Evolutionary conservation across 2,888 invertebrate genomes (phyloP).

Genomic region (Galerucella nymphaeae): DNA sequence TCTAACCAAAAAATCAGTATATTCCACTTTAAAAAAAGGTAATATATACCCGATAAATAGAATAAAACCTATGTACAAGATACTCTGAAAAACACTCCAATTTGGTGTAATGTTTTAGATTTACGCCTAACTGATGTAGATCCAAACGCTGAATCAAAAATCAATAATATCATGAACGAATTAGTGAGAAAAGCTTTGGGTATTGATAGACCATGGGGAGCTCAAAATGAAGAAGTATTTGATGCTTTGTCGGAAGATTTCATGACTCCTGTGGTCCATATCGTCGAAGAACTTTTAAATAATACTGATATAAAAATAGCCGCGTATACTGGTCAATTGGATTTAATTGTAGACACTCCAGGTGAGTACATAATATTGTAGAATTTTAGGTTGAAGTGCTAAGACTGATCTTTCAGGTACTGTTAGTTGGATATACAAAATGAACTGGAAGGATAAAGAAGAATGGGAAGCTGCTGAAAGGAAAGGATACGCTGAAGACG

Average conservation of each 20-base stretch:
- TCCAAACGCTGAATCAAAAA: constrained; percentile 34
- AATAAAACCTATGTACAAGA: no score
- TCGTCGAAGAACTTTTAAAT: constrained; percentile 76
- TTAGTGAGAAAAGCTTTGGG: constrained; percentile 74
- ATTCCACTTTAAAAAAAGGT: constrained; percentile 15
- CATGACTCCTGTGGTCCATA: constrained; percentile 74
- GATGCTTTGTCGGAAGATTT: constrained; percentile 76
- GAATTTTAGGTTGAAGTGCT: background rate
- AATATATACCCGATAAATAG: background rate
- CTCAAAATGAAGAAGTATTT: constrained; percentile 72
- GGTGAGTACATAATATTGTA: constrained; percentile 66
- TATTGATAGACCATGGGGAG: constrained; percentile 75
- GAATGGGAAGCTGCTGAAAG: constrained; percentile 67
- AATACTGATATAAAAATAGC: constrained; percentile 75
- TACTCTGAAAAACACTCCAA: no score
- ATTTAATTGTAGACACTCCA: constrained; percentile 84
- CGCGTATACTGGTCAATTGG: constrained; percentile 82
- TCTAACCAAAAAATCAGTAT: constrained; percentile 37
- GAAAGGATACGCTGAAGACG: constrained; percentile 68
- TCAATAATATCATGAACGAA: constrained; percentile 76
- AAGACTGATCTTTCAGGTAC: constrained; percentile 37
- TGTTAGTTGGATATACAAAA: constrained; percentile 73
- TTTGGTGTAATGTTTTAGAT: background rate
- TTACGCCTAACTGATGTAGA: constrained; percentile 32
- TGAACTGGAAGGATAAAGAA: constrained; percentile 73